Percentiles rank a stretch among this genome's conserved stretches.
phyloP scores from a whole-genome alignment of 2,888 invertebrate species.

The Caenorhabditis auriculariae region DNA sequence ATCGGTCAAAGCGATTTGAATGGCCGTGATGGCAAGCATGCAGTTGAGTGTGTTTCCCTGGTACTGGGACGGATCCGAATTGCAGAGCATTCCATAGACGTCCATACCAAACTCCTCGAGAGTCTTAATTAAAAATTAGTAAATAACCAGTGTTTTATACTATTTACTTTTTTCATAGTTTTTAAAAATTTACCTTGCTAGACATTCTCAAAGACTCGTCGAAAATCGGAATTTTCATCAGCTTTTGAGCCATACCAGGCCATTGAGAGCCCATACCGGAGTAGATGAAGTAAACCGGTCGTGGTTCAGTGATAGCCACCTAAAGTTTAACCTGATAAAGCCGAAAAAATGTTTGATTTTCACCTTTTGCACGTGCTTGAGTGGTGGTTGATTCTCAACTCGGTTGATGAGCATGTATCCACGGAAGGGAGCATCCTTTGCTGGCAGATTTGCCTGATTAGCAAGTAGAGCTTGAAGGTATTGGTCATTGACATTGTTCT shows the following conservation, averaged over 20 bases:
- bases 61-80: constrained; percentile 73
- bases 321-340: neutral
- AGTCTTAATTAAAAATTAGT: constrained; percentile 52
- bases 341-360: neutral
- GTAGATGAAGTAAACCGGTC: constrained; percentile 87
- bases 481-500: constrained; percentile 43
- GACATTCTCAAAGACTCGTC: constrained; percentile 73
- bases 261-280: constrained; percentile 98
- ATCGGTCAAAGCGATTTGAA: constrained; percentile 94
- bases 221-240: constrained; percentile 81
- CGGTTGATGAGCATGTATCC: constrained; percentile 79
- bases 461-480: constrained; percentile 55
- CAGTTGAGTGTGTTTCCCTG: constrained; percentile 78
- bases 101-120: constrained; percentile 80
- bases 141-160: neutral
- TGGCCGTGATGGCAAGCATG: constrained; percentile 89
- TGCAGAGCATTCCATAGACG: constrained; percentile 78
- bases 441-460: constrained; percentile 69
- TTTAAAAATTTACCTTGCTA: constrained; percentile 29
- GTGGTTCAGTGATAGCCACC: constrained; percentile 56
- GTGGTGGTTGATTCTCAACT: constrained; percentile 55
- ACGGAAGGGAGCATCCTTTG: constrained; percentile 75
- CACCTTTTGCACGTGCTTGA: constrained; percentile 55
- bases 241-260: constrained; percentile 87
- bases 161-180: constrained; percentile 20